These are phyloP conservation scores for Adelognathus sp. DNA, from an alignment of 2,888 invertebrate species.

Conservation along the genomic window DNA sequence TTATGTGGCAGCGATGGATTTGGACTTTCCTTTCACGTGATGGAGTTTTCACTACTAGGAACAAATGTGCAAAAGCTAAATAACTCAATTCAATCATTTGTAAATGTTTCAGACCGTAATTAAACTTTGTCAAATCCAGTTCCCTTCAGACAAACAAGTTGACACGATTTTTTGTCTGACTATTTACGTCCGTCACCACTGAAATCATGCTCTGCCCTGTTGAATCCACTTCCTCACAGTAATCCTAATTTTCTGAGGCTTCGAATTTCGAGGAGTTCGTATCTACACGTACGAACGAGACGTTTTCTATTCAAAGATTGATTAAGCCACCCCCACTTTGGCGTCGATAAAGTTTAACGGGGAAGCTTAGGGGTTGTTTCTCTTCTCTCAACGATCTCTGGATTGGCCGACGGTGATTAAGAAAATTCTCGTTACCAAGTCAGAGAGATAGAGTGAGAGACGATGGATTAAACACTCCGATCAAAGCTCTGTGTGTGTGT, in stretches of 20 bases:
- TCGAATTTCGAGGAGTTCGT: not conserved
- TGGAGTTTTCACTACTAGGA: no score
- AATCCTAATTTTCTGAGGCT: not conserved
- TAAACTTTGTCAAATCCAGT: no score
- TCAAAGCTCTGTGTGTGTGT: conserved; percentile 58
- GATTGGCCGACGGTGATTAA: conserved; percentile 59
- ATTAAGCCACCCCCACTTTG: conserved; percentile 16
- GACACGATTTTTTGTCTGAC: not conserved
- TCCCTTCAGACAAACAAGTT: no score
- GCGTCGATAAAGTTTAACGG: conserved; percentile 9
- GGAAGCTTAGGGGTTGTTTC: conserved; percentile 19
- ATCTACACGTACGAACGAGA: not conserved
- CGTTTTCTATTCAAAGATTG: not conserved
- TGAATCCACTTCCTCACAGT: not conserved
- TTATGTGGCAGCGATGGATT: no score
- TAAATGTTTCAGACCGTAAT: no score
- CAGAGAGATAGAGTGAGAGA: not conserved
- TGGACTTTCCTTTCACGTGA: no score
- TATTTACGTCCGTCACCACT: not conserved
- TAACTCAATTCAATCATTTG: no score
- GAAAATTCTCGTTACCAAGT: conserved; percentile 47
- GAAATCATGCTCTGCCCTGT: not conserved
- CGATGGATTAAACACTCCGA: conserved; percentile 63
- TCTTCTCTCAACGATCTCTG: conserved; percentile 32
- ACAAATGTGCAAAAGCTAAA: no score